Evolutionary conservation across 2,888 invertebrate genomes (phyloP).

Genomic region (Trilocha varians): DNA sequence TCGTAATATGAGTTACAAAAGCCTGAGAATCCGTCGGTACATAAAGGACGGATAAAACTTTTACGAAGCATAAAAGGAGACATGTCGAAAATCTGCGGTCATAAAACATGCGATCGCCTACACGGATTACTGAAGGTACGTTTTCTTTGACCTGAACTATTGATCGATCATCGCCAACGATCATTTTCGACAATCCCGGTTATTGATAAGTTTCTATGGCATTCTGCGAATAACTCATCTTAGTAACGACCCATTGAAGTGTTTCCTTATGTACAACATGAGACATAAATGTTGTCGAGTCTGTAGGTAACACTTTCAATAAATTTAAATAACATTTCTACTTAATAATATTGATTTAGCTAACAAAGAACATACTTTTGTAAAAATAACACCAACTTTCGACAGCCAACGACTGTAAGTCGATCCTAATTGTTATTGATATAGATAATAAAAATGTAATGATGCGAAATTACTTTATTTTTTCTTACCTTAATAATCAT

Average conservation of each 20-base stretch:
- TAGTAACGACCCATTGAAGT: slow-evolving; percentile 15
- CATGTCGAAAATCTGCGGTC: slow-evolving; percentile 50
- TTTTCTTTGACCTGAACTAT: slow-evolving; percentile 2
- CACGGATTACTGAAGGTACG: slow-evolving; percentile 19
- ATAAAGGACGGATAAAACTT: slow-evolving; percentile 46
- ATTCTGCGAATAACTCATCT: slow-evolving; percentile 14
- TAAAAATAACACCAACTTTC: too few relatives aligned
- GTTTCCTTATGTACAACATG: slow-evolving; percentile 11
- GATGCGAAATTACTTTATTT: too few relatives aligned
- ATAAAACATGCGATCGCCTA: slow-evolving; percentile 37
- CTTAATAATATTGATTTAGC: too few relatives aligned
- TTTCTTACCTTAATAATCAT: too few relatives aligned
- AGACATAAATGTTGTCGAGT: too few relatives aligned
- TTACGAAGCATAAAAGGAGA: slow-evolving; percentile 52
- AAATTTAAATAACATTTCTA: too few relatives aligned
- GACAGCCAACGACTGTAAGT: too few relatives aligned
- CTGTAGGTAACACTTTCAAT: too few relatives aligned
- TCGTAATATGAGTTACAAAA: slow-evolving; percentile 29
- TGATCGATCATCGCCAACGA: slow-evolving; percentile 15
- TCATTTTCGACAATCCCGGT: slow-evolving; percentile 12
- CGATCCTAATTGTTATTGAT: too few relatives aligned
- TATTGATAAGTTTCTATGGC: slow-evolving; percentile 12
- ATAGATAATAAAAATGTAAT: too few relatives aligned
- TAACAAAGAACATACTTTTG: too few relatives aligned
- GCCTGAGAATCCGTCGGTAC: slow-evolving; percentile 27